Evolutionary conservation across 2,888 invertebrate genomes (phyloP), one percentile per base, ranked within the genome.

Genomic region (Eudasyphora cyanicolor): DNA sequence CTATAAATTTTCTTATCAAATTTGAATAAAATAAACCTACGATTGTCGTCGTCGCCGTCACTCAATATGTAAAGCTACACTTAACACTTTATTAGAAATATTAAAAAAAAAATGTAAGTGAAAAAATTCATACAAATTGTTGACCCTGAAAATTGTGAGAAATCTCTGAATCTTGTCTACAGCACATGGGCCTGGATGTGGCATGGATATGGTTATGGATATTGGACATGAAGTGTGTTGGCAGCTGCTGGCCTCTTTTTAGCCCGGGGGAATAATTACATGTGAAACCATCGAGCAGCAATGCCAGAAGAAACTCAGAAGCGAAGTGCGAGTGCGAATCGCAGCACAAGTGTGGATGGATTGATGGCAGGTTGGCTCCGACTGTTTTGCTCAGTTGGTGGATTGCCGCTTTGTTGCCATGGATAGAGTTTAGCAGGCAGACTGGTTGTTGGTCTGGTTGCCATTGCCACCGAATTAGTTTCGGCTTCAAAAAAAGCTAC

Each of bases 131-230:
- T 62, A 76, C 57, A 67, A 14, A 57, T 32, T 62, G 51, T 74
- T 79, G 82, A 79, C 82, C 82, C 82, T 83, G 82, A 83, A 83
- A 82, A 62, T 69, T 79, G 69, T 83, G 82, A 76, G 79, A 82
- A 76, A 74, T 79, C 62, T 82, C 45, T 67, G 35, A n/a, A n/a
- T n/a, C 35, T 49, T n/a, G 19, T 2, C 2, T 17, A 51, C 51
- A 21, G 21, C 19, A 21, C 24, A 51, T 51, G 51, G 51, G 21
- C 45, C 2, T 60, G 57, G n/a, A 60, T n/a, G n/a, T n/a, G n/a
- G n/a, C n/a, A n/a, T n/a, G n/a, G n/a, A n/a, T n/a, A n/a, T n/a
- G n/a, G n/a, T n/a, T n/a, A n/a, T n/a, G n/a, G n/a, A n/a, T n/a
- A 35, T 10, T 35, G 35, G 35, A 5, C 5, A 32, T 42, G 14